These are phyloP conservation scores for Ictalurus furcatus DNA, from an alignment of 2,113 vertebrate species.

Conservation along the genomic window DNA sequence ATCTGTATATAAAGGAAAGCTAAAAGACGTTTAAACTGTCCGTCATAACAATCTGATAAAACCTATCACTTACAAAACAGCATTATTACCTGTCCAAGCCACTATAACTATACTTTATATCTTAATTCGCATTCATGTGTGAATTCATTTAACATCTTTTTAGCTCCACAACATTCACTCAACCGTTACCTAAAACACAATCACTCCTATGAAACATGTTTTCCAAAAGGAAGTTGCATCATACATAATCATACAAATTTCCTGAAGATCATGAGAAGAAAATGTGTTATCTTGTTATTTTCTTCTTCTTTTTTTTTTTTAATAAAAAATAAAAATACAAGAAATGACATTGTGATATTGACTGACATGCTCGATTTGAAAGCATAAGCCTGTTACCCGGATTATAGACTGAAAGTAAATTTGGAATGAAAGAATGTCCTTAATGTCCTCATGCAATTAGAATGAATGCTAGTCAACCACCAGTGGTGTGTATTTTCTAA, in stretches of 20 bases:
- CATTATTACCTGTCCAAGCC: not conserved
- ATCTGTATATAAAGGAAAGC: not conserved
- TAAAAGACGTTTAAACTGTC: not conserved
- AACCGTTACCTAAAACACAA: not conserved
- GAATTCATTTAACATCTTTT: not conserved
- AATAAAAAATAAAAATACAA: too few species aligned
- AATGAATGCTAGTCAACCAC: not conserved
- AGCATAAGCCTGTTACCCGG: not conserved
- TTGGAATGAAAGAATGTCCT: not conserved
- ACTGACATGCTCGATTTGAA: not conserved
- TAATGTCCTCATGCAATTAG: not conserved
- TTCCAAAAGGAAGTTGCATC: not conserved
- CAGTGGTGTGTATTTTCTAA: not conserved
- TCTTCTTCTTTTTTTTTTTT: too few species aligned
- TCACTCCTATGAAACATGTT: not conserved
- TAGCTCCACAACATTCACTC: not conserved
- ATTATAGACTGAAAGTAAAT: not conserved
- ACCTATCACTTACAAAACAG: not conserved
- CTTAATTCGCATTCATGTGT: not conserved
- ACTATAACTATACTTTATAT: not conserved
- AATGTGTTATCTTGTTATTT: not conserved
- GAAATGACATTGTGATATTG: not conserved
- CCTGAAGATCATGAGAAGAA: not conserved
- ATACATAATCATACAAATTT: not conserved
- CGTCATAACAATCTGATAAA: not conserved